A percentile compares a stretch with the other conserved stretches of the same genome.
These are phyloP conservation scores for Augochlora pura DNA, from an alignment of 1,140 invertebrate genomes.

Conservation along the genomic window DNA sequence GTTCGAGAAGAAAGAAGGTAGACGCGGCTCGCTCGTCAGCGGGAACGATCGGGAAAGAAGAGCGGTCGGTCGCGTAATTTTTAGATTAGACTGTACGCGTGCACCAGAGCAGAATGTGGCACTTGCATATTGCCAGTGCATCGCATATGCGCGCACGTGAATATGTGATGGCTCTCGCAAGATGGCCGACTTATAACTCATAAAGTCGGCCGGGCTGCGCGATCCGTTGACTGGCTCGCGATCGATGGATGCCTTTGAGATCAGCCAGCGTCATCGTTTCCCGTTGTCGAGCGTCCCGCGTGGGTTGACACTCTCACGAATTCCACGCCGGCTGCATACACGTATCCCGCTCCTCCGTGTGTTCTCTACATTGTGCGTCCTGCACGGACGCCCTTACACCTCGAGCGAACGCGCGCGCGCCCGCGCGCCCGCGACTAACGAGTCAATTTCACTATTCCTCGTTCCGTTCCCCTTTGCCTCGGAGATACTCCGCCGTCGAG, in stretches of 20 bases:
- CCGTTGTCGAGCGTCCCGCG: constrained; percentile 54
- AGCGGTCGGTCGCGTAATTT: constrained; percentile 34
- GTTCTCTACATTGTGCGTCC: not conserved
- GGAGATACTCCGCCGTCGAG: not conserved
- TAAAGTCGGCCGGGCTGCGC: constrained; percentile 72
- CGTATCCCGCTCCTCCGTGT: too few relatives aligned
- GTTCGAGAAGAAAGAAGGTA: too few relatives aligned
- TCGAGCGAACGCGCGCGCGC: not conserved
- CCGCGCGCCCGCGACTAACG: constrained; percentile 17
- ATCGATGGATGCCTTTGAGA: constrained; percentile 74
- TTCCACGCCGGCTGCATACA: constrained; percentile 22
- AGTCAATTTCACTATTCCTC: constrained; percentile 45
- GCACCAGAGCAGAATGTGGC: constrained; percentile 71
- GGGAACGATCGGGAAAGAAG: not conserved
- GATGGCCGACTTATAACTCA: constrained; percentile 79
- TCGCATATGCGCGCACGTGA: constrained; percentile 74
- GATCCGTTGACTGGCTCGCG: constrained; percentile 67
- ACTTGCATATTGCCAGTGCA: constrained; percentile 74
- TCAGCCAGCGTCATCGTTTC: constrained; percentile 64
- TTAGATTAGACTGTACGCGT: constrained; percentile 69
- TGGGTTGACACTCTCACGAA: constrained; percentile 62
- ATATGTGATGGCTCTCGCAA: constrained; percentile 75
- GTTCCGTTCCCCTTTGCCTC: not conserved
- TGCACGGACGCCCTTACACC: not conserved
- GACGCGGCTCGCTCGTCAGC: too few relatives aligned